Evolutionary conservation across 2,888 invertebrate genomes (phyloP).

Genomic region (Tribolium freemani): DNA sequence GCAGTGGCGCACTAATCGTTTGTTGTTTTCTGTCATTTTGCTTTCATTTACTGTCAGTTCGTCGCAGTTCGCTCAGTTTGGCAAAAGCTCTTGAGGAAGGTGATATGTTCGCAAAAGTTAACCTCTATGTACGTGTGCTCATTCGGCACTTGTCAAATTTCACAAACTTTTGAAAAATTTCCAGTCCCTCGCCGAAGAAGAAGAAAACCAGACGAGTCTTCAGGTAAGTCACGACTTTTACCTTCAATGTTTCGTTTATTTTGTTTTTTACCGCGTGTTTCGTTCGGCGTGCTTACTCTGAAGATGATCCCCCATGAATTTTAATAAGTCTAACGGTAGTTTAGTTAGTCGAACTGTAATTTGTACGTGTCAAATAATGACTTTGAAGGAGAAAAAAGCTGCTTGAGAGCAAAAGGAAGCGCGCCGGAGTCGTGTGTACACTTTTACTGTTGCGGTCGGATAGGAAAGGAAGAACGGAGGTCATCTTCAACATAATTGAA

Average conservation of each 20-base stretch:
- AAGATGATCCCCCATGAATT: slow-evolving; percentile 30
- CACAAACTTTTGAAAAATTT: background rate
- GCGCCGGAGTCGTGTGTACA: slow-evolving; percentile 16
- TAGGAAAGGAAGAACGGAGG: slow-evolving; percentile 39
- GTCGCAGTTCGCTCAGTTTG: slow-evolving; percentile 29
- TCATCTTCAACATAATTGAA: slow-evolving; percentile 32
- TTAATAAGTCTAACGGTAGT: slow-evolving; percentile 31
- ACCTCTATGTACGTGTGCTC: slow-evolving; percentile 23
- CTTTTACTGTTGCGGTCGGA: slow-evolving; percentile 35
- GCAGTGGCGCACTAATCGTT: background rate
- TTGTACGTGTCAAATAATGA: slow-evolving; percentile 6
- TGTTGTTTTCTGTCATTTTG: slow-evolving; percentile 35
- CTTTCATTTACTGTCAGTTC: slow-evolving; percentile 24
- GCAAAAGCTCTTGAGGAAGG: slow-evolving; percentile 13
- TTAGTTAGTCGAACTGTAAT: slow-evolving; percentile 20
- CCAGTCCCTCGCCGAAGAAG: background rate
- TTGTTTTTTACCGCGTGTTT: slow-evolving; percentile 20
- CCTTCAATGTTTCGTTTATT: slow-evolving; percentile 1
- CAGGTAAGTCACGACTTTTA: slow-evolving; percentile 28
- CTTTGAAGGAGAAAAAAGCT: slow-evolving; percentile 7
- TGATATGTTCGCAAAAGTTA: slow-evolving; percentile 18
- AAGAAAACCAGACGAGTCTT: background rate
- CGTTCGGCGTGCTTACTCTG: background rate
- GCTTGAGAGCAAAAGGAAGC: slow-evolving; percentile 10
- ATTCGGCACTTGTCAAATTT: slow-evolving; percentile 7